Evolutionary conservation across 2,888 invertebrate genomes (phyloP), one percentile per base, ranked within the genome.

Genomic region (Endomychus coccineus): DNA sequence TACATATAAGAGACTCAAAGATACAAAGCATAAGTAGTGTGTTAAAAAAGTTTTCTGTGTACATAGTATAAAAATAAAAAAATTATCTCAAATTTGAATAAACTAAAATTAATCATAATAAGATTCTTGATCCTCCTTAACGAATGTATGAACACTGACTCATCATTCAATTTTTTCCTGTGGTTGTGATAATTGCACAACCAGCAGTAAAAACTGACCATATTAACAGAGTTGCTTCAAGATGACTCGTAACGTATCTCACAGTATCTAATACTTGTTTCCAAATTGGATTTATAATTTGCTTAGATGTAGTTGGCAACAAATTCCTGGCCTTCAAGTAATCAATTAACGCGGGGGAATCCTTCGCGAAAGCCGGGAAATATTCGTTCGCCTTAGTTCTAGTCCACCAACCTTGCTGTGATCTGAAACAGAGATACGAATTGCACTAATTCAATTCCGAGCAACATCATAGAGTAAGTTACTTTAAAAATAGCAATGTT

Each of bases 131-230:
- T n/a, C n/a, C n/a, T n/a, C n/a, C n/a, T n/a, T n/a, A n/a, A n/a
- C n/a, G n/a, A n/a, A n/a, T n/a, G n/a, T n/a, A n/a, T n/a, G n/a
- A n/a, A n/a, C n/a, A n/a, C n/a, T n/a, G n/a, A n/a, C n/a, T n/a
- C n/a, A n/a, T 19, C 21, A n/a, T 7, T 19, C 9, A 19, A 7
- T 24, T 38, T 16, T 38, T 38, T 14, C 24, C 40, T 7, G 59
- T 55, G 14, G 68, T 69, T 47, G 68, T 62, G 19, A 74, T 71
- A 45, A 75, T 67, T 42, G 71, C 70, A 51, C 71, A 70, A 21
- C 74, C 76, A 16, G 75, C 71, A 1, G 71, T 67, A 49, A 76
- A 69, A 7, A 75, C 60, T 9, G 73, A 69, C 71, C 74, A 74
- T 35, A 74, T 50, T 16, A 77, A 54, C 29, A 75, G 50, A 37